Evolutionary conservation across 2,888 invertebrate genomes (phyloP).

Genomic region (Taphrorychus bicolor): DNA sequence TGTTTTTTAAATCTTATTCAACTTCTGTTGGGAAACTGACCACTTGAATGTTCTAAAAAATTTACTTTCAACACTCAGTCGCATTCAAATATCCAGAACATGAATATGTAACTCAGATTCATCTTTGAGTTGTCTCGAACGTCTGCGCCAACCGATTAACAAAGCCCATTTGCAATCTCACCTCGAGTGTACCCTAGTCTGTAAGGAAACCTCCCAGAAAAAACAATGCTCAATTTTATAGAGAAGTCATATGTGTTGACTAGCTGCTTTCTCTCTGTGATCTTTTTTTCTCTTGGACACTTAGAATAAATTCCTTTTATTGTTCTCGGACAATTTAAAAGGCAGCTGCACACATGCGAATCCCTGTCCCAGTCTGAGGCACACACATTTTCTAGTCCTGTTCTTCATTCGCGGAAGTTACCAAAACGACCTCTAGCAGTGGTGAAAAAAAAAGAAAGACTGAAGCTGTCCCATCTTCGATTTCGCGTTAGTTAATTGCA

Average conservation of each 20-base stretch:
- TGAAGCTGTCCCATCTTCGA: constrained; percentile 43
- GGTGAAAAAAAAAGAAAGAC: constrained; percentile 49
- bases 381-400: constrained; percentile 19
- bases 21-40: no score
- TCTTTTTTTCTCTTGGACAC: constrained; percentile 13
- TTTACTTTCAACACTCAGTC: no score
- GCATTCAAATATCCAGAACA: no score
- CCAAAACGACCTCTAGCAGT: constrained; percentile 46
- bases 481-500: constrained; percentile 20
- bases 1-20: no score
- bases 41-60: no score
- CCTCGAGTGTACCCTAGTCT: background rate
- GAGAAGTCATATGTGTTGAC: constrained; percentile 16
- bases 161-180: background rate
- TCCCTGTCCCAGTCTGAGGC: constrained; percentile 2
- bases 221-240: constrained; percentile 27
- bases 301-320: constrained; percentile 16
- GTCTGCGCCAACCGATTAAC: background rate
- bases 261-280: constrained; percentile 32
- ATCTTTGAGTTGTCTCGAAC: background rate
- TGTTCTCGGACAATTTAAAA: constrained; percentile 23
- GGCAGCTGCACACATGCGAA: constrained; percentile 25
- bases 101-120: no score
- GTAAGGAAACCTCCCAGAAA: background rate
- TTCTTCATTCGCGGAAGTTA: constrained; percentile 39